Evolutionary conservation across 2,797 vertebrate genomes (phyloP), one percentile per base, ranked within the genome.

Genomic region (Lemur catta): DNA sequence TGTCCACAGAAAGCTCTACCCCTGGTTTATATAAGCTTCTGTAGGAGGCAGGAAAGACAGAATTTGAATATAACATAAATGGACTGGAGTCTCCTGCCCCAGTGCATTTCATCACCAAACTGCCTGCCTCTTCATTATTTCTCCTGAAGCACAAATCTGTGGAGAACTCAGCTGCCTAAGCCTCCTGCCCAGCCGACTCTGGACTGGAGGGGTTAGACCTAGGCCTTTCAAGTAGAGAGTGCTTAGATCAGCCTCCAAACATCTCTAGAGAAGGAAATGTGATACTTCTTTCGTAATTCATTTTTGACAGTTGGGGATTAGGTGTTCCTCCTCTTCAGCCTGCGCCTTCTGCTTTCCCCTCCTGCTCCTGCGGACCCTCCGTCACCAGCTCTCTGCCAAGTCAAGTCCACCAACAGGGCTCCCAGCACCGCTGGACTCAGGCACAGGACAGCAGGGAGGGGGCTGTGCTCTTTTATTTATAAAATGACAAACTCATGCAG

Each of bases 171-270:
- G 46, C n/a, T 7, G 4, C 41, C 35, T 6, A 3, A 6, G 7
- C 9, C 10, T n/a, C 13, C 17, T 3, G 6, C 46, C 2, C 8
- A 0, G 0, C 30, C 69, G 5, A 11, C 22, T 38, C 71, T 18
- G 3, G 35, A 11, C 26, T 4, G 33, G 33, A 18, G 1, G 15
- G 3, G 0, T 30, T 46, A 75, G 7, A 17, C 33, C 22, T 12
- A 1, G 63, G 46, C 71, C 26, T 55, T 7, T 38, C 50, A 41
- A 28, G 63, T 20, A 11, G 35, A 35, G 0, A 12, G 13, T 48
- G 38, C 69, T 43, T 12, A 0, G 10, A 2, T 61, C 80, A 84
- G 65, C 26, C 30, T 24, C n/a, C 57, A 43, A 18, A 26, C 12
- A 11, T n/a, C 52, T 79, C 46, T 43, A 50, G 35, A n/a, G 18